Conservation (phyloP, 2,113 vertebrate species). For the Uria aalge region DNA sequence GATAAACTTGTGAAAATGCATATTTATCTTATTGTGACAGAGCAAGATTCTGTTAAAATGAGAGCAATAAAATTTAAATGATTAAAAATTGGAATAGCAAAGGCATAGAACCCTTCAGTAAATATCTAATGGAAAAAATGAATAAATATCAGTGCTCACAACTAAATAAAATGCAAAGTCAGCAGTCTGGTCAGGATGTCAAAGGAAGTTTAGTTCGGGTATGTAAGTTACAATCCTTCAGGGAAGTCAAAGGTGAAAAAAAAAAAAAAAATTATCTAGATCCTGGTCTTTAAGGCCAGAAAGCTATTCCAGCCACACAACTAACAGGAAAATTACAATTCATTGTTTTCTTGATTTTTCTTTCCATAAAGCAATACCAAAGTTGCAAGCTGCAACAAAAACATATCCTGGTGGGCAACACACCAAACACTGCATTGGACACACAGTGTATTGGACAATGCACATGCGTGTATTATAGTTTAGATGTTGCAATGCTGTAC, state of each 20-base stretch:
- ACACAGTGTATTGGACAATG: neutral
- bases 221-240: neutral
- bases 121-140: neutral
- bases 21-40: neutral
- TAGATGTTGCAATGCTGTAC: neutral
- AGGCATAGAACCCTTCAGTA: neutral
- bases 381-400: neutral
- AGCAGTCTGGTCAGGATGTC: neutral
- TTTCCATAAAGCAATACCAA: neutral
- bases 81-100: neutral
- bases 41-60: slow-evolving; percentile 18
- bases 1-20: neutral
- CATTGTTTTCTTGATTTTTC: neutral
- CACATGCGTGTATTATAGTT: neutral
- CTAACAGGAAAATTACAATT: neutral
- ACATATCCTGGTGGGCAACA: neutral
- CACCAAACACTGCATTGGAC: neutral
- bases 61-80: slow-evolving; percentile 21
- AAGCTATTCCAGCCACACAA: neutral
- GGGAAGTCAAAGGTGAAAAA: neutral
- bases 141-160: neutral
- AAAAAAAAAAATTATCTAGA: neutral
- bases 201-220: neutral
- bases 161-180: neutral
- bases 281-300: neutral